A percentile compares a stretch with the other conserved stretches of the same genome.
These are phyloP conservation scores for Gadus chalcogrammus DNA, from an alignment of 2,113 vertebrate genomes.

Conservation along the genomic window DNA sequence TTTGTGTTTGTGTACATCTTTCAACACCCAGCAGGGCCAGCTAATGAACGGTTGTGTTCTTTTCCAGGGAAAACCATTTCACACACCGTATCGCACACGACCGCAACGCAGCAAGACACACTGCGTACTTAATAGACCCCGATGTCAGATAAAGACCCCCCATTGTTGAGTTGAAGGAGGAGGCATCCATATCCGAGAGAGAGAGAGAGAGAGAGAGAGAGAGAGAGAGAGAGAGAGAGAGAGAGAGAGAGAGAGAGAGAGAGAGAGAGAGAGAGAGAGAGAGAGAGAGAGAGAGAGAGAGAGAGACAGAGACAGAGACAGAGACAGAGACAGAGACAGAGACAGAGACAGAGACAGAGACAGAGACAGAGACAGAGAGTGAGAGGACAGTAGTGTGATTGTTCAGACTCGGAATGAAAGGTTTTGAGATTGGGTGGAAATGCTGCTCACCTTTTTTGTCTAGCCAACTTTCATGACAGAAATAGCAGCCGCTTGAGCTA, in stretches of 20 bases:
- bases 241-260: too few relatives aligned
- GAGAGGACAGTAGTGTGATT: too few relatives aligned
- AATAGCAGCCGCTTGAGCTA: too few relatives aligned
- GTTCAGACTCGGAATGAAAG: too few relatives aligned
- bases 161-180: slow-evolving; percentile 4
- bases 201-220: slow-evolving; percentile 12
- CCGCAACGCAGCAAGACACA: neutral
- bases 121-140: slow-evolving; percentile 32
- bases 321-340: too few relatives aligned
- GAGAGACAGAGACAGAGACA: too few relatives aligned
- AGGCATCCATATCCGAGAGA: slow-evolving; percentile 10
- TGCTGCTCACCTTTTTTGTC: too few relatives aligned
- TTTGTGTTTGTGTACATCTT: neutral
- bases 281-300: slow-evolving; percentile 14
- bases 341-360: neutral
- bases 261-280: neutral
- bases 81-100: slow-evolving; percentile 1
- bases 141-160: slow-evolving; percentile 33
- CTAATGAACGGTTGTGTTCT: neutral
- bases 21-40: neutral
- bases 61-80: neutral
- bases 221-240: neutral
- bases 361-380: too few relatives aligned
- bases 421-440: too few relatives aligned
- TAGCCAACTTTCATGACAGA: too few relatives aligned